Conservation (phyloP, 2,113 vertebrate species). For the Scophthalmus maximus region DNA sequence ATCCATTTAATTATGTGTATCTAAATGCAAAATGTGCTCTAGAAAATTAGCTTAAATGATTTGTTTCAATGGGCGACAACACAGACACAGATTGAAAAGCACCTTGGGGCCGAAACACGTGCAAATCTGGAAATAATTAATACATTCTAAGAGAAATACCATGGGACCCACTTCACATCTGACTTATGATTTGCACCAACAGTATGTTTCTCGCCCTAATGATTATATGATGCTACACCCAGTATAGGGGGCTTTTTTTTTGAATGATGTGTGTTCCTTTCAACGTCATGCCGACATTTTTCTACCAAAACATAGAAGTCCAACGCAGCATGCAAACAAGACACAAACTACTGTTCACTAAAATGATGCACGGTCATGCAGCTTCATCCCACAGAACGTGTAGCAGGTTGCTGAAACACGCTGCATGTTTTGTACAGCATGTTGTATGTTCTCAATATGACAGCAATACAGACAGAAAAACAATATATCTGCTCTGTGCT, state of each 20-base stretch:
- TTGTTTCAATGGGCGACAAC: not conserved
- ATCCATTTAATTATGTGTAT: not conserved
- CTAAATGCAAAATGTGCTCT: not conserved
- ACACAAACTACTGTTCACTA: not conserved
- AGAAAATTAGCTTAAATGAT: not conserved
- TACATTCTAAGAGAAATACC: not conserved
- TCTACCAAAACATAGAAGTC: too few species aligned
- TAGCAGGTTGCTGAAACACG: too few species aligned
- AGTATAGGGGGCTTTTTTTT: too few species aligned
- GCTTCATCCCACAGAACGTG: too few species aligned
- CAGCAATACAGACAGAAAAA: slow-evolving; percentile 21
- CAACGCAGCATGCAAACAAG: not conserved
- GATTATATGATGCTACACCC: not conserved
- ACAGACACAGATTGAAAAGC: not conserved
- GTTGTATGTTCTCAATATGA: slow-evolving; percentile 21
- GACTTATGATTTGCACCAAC: not conserved
- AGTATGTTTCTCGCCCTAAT: not conserved
- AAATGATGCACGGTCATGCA: slow-evolving; percentile 9
- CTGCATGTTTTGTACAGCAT: slow-evolving; percentile 12
- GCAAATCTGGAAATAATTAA: not conserved
- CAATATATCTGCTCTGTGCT: slow-evolving; percentile 25
- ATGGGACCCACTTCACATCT: not conserved
- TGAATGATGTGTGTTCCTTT: not conserved
- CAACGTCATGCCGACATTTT: not conserved
- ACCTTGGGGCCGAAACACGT: slow-evolving; percentile 4